These are phyloP conservation scores for Diceros bicornis DNA, from an alignment of 2,797 vertebrate genomes.

Conservation along the genomic window DNA sequence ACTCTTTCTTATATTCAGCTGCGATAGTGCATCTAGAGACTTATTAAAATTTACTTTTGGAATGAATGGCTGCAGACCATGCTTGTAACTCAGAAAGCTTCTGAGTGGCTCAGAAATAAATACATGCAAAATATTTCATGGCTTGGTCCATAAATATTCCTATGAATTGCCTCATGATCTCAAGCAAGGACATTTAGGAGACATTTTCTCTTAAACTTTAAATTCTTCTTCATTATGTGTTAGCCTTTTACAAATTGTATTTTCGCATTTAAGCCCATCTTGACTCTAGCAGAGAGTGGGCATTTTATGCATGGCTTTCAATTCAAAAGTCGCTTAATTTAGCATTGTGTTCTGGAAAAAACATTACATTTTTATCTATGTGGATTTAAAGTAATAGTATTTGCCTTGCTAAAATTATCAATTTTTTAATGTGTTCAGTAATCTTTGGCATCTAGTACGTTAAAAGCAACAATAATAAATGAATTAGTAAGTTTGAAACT, in stretches of 20 bases:
- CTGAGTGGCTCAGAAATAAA: slow-evolving; percentile 43
- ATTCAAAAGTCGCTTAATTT: neutral
- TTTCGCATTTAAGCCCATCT: neutral
- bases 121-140: neutral
- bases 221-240: neutral
- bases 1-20: slow-evolving; percentile 14
- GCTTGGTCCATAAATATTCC: neutral
- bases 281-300: neutral
- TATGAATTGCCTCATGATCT: slow-evolving; percentile 2
- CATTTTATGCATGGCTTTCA: neutral
- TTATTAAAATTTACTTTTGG: slow-evolving; percentile 38
- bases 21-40: slow-evolving; percentile 21
- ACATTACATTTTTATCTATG: neutral
- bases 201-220: slow-evolving; percentile 33
- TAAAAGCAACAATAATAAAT: neutral
- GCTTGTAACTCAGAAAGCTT: neutral
- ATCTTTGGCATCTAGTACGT: neutral
- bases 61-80: slow-evolving; percentile 19
- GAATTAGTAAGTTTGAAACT: neutral
- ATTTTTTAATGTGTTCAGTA: neutral
- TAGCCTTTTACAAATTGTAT: neutral
- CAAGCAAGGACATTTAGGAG: neutral
- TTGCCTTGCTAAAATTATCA: neutral
- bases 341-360: neutral
- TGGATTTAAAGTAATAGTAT: neutral